Percentiles rank a stretch among this genome's conserved stretches.
Evolutionary conservation across 1,140 invertebrate genomes (phyloP).

Genomic region (Brachionus paranguensis): DNA sequence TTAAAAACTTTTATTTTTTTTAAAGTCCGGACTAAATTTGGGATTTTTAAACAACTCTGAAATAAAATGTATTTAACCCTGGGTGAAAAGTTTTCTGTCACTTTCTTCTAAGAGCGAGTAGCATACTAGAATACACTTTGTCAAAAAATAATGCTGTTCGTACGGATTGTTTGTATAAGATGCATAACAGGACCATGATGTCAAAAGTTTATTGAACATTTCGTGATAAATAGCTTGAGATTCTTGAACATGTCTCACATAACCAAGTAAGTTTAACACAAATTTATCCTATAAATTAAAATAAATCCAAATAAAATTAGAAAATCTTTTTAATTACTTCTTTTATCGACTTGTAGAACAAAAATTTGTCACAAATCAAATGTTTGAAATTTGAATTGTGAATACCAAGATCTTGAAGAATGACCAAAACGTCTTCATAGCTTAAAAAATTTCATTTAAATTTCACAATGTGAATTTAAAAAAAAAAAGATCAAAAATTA

Average conservation of each 20-base stretch:
- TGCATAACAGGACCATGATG: background rate
- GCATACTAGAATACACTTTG: background rate
- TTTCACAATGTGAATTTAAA: too few relatives aligned
- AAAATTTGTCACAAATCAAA: constrained; percentile 15
- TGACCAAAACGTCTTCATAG: background rate
- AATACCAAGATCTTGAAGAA: background rate
- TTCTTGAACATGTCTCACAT: background rate
- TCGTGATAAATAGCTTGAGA: background rate
- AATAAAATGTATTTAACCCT: background rate
- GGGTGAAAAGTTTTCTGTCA: background rate
- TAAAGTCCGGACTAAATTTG: too few relatives aligned
- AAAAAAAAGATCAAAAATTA: too few relatives aligned
- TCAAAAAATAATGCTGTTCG: constrained; percentile 8
- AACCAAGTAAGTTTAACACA: background rate
- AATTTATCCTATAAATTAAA: background rate
- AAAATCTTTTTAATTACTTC: background rate
- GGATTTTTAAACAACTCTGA: too few relatives aligned
- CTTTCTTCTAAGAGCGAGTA: background rate
- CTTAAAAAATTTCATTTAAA: background rate
- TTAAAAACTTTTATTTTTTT: too few relatives aligned
- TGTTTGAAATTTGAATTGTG: constrained; percentile 6
- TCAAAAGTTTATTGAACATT: background rate
- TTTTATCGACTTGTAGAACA: constrained; percentile 1
- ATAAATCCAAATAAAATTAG: background rate
- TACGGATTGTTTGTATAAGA: background rate